Evolutionary conservation across 53 echinoderm and acorn worm genomes (phyloP), one percentile per base, ranked within the genome.

Genomic region (Henricia sp.): DNA sequence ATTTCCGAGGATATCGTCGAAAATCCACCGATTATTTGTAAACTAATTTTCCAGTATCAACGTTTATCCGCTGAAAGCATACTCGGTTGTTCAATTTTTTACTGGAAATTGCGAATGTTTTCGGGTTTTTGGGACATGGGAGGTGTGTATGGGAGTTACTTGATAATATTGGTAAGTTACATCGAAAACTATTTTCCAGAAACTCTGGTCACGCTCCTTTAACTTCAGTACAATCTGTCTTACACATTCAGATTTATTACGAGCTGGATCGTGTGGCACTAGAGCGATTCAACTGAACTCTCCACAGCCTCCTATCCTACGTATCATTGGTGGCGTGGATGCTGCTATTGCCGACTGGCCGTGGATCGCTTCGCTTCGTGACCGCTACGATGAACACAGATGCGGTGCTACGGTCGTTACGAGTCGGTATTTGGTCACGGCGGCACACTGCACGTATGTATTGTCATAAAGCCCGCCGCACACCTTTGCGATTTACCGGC

Each of bases 381-480:
- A 8, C 29, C 4, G 27, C 28, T 0, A 0, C 0, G 51, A 50
- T 17, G 2, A 16, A 12, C 70, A 70, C 27, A 19, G 50, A 43
- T 70, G 70, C 17, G 70, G 13, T 10, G 70, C 70, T 24, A 70
- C 70, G 30, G 46, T 70, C 6, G 50, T 70, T 17, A 70, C 14
- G 3, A 25, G 46, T 10, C 34, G 1, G 14, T 70, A 50, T 46
- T 46, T 30, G 17, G 3, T 70, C 16, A 70, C 70, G 28, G 70
- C 70, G 14, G 70, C 70, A 48, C 70, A 70, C 46, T 70, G 70
- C 27, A 33, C 6, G 62, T 62, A 62, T 4, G 62, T 62, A 25
- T 25, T 2, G 17, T 4, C 0, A 12, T 2, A 26, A 1, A 62
- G 13, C 26, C 28, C 26, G 26, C 26, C 23, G 11, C n/a, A n/a